Evolutionary conservation across 2,113 vertebrate genomes (phyloP).

Genomic region (Erythrocercus mccallii): DNA sequence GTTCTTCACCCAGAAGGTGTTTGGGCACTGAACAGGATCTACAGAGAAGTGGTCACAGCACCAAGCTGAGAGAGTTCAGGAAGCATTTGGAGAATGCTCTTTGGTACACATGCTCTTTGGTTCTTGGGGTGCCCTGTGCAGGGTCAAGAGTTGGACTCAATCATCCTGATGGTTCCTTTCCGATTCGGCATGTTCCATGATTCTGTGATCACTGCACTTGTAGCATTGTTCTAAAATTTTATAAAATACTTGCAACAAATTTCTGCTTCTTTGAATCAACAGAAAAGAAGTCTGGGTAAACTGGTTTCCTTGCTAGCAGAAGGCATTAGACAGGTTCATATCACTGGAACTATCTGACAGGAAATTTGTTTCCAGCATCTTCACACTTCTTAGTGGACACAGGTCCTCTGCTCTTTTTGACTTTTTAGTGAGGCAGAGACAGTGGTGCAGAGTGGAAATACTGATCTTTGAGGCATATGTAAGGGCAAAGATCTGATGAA

Average conservation of each 20-base stretch:
- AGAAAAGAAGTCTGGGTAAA: background rate
- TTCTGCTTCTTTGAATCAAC: background rate
- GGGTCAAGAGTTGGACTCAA: background rate
- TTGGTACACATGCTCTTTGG: background rate
- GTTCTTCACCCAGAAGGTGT: background rate
- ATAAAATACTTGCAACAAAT: background rate
- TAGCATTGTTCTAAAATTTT: background rate
- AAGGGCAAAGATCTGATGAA: background rate
- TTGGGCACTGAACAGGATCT: background rate
- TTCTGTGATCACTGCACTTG: background rate
- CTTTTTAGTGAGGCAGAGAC: background rate
- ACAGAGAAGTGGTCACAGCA: background rate
- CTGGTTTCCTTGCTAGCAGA: background rate
- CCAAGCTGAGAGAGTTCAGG: background rate
- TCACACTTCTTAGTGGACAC: background rate
- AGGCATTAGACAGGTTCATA: background rate
- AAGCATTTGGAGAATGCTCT: background rate
- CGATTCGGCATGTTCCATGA: fast-evolving
- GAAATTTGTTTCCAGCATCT: background rate
- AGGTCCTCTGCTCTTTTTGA: background rate
- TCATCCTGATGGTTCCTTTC: background rate
- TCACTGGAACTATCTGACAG: background rate
- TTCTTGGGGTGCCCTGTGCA: no score
- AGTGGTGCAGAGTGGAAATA: background rate
- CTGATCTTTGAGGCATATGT: background rate